Evolutionary conservation across 2,888 invertebrate species (phyloP).

Genomic region (Atethmia centrago): DNA sequence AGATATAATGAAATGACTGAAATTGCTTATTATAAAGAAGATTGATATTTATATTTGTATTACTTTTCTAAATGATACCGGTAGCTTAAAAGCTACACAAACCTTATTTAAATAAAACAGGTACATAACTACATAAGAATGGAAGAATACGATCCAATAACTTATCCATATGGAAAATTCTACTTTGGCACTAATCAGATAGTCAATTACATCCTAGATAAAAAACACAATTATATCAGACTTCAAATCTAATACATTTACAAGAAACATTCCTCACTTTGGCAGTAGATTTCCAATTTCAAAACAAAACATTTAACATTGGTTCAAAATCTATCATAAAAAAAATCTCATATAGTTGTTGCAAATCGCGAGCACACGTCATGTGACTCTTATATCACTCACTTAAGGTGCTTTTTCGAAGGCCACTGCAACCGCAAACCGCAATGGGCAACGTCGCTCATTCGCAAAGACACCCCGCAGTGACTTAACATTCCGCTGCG

Average conservation of each 20-base stretch:
- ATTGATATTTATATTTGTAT: background rate
- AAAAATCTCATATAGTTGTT: background rate
- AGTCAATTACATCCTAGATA: conserved; percentile 33
- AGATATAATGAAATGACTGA: background rate
- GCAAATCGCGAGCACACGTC: background rate
- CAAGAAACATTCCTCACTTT: conserved; percentile 30
- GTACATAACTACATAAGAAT: background rate
- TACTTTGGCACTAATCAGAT: conserved; percentile 52
- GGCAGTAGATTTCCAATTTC: conserved; percentile 44
- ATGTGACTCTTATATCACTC: background rate
- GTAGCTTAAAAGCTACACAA: background rate
- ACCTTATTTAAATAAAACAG: conserved; percentile 14
- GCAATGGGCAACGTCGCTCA: background rate
- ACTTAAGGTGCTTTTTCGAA: background rate
- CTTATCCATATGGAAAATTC: conserved; percentile 2
- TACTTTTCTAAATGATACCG: background rate
- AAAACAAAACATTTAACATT: conserved; percentile 21
- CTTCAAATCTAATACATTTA: conserved; percentile 50
- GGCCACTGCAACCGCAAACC: background rate
- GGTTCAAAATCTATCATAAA: conserved; percentile 24
- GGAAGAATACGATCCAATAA: conserved; percentile 30
- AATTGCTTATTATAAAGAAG: background rate
- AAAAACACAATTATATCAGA: conserved; percentile 53
- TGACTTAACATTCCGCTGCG: background rate
- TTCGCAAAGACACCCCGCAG: too few species aligned